These are phyloP conservation scores for Craseonycteris thonglongyai DNA, from an alignment of 2,113 vertebrate genomes.

Conservation along the genomic window DNA sequence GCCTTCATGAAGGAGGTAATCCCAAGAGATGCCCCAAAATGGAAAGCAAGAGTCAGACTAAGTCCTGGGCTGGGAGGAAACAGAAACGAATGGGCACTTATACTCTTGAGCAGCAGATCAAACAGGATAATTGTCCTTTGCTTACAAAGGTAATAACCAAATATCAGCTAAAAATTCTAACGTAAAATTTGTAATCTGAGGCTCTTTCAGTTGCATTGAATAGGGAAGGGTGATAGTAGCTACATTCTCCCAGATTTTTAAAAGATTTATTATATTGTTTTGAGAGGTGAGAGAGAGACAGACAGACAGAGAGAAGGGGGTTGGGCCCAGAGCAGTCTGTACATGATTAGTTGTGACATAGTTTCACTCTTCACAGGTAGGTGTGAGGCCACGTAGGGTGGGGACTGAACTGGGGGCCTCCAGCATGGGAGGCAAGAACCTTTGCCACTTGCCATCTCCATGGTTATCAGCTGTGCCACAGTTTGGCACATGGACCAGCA, in stretches of 20 bases:
- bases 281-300: too few species aligned
- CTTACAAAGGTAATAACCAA: background rate
- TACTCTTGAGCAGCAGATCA: fast-evolving
- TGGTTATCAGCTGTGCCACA: too few species aligned
- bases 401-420: too few species aligned
- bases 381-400: too few species aligned
- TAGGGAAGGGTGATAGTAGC: background rate
- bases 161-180: fast-evolving
- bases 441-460: too few species aligned
- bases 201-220: background rate
- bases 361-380: too few species aligned
- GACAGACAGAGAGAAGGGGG: too few species aligned
- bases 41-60: background rate
- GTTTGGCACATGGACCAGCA: too few species aligned
- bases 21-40: background rate
- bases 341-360: too few species aligned
- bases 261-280: too few species aligned
- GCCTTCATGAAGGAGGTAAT: background rate
- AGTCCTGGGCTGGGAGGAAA: fast-evolving
- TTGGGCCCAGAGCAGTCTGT: too few species aligned
- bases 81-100: background rate
- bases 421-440: too few species aligned
- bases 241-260: background rate
- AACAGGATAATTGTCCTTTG: background rate
- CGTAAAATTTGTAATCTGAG: background rate